phyloP scores from a whole-genome alignment of 2,113 vertebrate species.

The Oceanites oceanicus region DNA sequence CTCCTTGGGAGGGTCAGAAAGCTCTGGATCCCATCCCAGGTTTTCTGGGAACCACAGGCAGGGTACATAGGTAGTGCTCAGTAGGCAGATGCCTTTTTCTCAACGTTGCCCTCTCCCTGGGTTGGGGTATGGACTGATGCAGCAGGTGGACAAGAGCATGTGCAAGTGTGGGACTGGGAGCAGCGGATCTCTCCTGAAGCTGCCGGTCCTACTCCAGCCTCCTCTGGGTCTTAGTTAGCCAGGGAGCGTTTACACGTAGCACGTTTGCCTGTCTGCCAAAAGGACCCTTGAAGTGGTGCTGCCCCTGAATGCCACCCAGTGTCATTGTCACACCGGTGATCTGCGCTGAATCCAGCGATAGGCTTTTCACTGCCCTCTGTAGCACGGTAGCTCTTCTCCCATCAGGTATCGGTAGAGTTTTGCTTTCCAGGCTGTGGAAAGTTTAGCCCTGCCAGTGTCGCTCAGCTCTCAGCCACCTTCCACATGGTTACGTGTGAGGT shows the following conservation, averaged over 20 bases:
- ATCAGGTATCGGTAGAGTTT: rapidly evolving
- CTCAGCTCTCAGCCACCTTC: background rate
- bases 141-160: rapidly evolving
- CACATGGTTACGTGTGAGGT: background rate
- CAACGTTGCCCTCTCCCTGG: rapidly evolving
- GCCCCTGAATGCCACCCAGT: background rate
- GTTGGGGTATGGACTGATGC: background rate
- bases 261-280: rapidly evolving
- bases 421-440: background rate
- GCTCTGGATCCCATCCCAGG: background rate
- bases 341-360: rapidly evolving
- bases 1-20: background rate
- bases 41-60: background rate
- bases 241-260: rapidly evolving
- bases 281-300: background rate
- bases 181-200: rapidly evolving
- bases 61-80: background rate
- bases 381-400: background rate
- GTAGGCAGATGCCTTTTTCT: background rate
- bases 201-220: background rate
- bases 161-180: no score
- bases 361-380: background rate
- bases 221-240: background rate
- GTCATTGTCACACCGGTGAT: rapidly evolving
- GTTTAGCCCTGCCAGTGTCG: background rate